A percentile compares a stretch with the other conserved stretches of the same genome.
These are phyloP conservation scores for Hipposideros armiger DNA, from an alignment of 2,113 vertebrate species.

Conservation along the genomic window DNA sequence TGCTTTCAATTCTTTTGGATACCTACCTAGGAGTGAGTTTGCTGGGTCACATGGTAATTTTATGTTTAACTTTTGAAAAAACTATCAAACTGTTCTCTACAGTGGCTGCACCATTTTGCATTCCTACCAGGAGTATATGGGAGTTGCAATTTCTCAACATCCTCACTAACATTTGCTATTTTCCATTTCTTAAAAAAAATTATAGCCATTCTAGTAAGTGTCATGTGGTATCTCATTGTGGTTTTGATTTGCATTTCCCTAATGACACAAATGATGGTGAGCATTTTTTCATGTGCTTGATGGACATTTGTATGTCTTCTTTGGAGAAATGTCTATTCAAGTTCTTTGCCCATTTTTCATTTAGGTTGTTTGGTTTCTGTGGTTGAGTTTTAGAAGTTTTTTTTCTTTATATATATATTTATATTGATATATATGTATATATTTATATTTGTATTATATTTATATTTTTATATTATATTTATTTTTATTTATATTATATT, in stretches of 20 bases:
- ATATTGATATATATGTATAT: too few relatives aligned
- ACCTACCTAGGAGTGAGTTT: neutral
- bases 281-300: neutral
- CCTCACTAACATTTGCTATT: neutral
- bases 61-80: neutral
- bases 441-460: too few relatives aligned
- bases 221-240: neutral
- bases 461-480: too few relatives aligned
- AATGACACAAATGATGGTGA: neutral
- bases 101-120: neutral
- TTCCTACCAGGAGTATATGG: neutral
- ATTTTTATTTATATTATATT: too few relatives aligned
- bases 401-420: too few relatives aligned
- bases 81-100: neutral
- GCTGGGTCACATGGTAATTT: neutral
- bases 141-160: neutral
- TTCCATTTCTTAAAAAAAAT: neutral
- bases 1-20: neutral
- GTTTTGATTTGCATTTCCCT: neutral
- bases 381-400: neutral
- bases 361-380: neutral
- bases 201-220: neutral
- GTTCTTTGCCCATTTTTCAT: neutral
- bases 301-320: neutral
- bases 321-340: neutral